Conservation (phyloP, 2,888 invertebrate genomes). For the Vannuccia rotundouncinata region DNA sequence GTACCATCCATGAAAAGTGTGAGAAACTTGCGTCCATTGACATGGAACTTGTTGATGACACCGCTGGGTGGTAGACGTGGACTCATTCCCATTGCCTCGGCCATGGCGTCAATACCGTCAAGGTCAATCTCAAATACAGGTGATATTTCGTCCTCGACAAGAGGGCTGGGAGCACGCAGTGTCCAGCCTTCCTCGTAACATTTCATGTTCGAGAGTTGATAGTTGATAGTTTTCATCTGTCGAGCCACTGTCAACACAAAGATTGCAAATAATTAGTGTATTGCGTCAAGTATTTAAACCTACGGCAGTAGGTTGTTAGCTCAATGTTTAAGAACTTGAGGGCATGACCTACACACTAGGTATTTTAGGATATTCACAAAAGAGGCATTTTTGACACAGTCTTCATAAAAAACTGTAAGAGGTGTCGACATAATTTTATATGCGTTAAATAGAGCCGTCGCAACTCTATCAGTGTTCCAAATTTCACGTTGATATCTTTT, state of each 20-base stretch:
- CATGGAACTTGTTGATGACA: slow-evolving; percentile 35
- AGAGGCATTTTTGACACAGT: too few relatives aligned
- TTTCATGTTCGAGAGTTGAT: slow-evolving; percentile 53
- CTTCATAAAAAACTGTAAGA: too few relatives aligned
- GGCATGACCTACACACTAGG: too few relatives aligned
- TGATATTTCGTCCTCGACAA: slow-evolving; percentile 44
- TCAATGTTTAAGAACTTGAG: too few relatives aligned
- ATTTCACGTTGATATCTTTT: too few relatives aligned
- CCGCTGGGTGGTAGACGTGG: neutral
- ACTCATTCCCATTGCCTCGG: neutral
- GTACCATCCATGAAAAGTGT: slow-evolving; percentile 54
- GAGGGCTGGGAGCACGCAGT: slow-evolving; percentile 48
- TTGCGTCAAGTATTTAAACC: too few relatives aligned
- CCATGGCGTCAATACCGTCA: slow-evolving; percentile 45
- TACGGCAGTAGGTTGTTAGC: too few relatives aligned
- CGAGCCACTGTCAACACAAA: slow-evolving; percentile 44
- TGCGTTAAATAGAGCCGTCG: too few relatives aligned
- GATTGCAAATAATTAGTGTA: neutral
- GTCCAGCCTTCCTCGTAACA: slow-evolving; percentile 56
- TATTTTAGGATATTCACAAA: too few relatives aligned
- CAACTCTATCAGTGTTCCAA: too few relatives aligned
- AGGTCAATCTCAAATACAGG: slow-evolving; percentile 46
- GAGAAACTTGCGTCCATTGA: slow-evolving; percentile 46
- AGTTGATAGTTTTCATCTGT: slow-evolving; percentile 56
- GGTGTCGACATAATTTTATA: too few relatives aligned